Evolutionary conservation across 2,113 vertebrate species (phyloP).

Genomic region (Eurystomus gularis): DNA sequence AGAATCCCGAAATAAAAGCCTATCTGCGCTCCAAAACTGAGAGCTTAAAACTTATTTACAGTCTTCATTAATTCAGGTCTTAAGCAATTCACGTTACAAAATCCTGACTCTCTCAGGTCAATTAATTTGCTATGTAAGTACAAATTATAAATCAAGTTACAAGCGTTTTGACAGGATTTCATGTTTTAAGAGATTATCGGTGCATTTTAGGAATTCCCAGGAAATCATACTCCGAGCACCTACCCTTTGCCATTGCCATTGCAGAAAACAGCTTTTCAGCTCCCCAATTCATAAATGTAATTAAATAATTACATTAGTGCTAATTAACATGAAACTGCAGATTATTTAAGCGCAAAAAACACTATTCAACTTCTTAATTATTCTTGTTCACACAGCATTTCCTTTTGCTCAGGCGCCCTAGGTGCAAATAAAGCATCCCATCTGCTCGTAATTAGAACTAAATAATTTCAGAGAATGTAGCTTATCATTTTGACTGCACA

Average conservation of each 20-base stretch:
- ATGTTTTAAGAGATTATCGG: constrained; percentile 23
- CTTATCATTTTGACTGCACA: constrained; percentile 98
- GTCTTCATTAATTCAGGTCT: constrained; percentile 57
- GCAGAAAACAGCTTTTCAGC: constrained; percentile 71
- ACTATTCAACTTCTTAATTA: constrained; percentile 99
- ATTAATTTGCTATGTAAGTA: constrained; percentile 27
- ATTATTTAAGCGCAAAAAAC: constrained; percentile 97
- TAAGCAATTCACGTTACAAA: constrained; percentile 31
- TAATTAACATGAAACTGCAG: constrained; percentile 97
- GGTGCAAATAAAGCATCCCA: constrained; percentile 99
- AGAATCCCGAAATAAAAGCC: background rate
- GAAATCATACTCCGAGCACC: constrained; percentile 57
- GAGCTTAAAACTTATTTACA: constrained; percentile 25
- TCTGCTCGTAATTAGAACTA: constrained; percentile 99
- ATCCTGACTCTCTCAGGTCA: constrained; percentile 50
- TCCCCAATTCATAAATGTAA: constrained; percentile 96
- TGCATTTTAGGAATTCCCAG: constrained; percentile 48
- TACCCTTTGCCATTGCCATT: constrained; percentile 36
- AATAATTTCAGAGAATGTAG: constrained; percentile 97
- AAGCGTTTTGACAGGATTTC: constrained; percentile 31
- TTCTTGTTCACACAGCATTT: constrained; percentile 99
- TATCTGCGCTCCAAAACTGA: background rate
- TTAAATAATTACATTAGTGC: constrained; percentile 99
- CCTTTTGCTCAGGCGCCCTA: constrained; percentile 97
- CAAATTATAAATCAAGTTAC: constrained; percentile 33